Percentiles rank a stretch among this genome's conserved stretches.
These are phyloP conservation scores for Spilogale gracilis DNA, from an alignment of 2,113 vertebrate species.

Conservation along the genomic window DNA sequence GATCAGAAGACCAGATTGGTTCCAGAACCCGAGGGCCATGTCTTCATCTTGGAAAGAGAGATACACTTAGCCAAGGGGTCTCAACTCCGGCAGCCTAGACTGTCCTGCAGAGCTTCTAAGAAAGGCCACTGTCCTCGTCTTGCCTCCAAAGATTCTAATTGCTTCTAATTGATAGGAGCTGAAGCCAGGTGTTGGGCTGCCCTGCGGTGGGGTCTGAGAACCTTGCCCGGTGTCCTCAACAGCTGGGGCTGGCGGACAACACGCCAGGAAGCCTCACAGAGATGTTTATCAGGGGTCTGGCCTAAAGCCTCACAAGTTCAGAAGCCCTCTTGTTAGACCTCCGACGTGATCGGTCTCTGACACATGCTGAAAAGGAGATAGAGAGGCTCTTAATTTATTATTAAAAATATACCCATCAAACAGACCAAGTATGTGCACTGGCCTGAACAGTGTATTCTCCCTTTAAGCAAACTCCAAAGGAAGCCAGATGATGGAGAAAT, in stretches of 20 bases:
- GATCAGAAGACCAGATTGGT: not conserved
- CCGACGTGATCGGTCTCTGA: not conserved
- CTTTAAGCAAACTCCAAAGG: not conserved
- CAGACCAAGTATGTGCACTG: no score
- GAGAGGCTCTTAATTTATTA: not conserved
- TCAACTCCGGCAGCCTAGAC: not conserved
- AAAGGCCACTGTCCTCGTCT: not conserved
- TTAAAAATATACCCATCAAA: not conserved
- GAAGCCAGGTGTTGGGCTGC: not conserved
- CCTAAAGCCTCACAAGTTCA: not conserved
- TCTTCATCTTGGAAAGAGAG: not conserved
- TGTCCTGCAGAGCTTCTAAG: not conserved
- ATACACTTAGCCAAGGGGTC: not conserved
- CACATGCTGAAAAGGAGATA: not conserved
- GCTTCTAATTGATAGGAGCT: not conserved
- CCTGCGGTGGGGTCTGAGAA: not conserved
- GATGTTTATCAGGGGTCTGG: not conserved
- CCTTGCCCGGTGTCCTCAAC: no score
- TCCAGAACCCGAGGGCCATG: not conserved
- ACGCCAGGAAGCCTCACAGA: fast-evolving
- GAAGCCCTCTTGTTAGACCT: not conserved
- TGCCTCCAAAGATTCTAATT: not conserved
- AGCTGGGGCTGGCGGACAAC: not conserved
- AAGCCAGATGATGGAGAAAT: not conserved
- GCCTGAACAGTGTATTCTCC: not conserved